These are phyloP conservation scores for Pitangus sulphuratus DNA, from an alignment of 2,797 vertebrate genomes.

Conservation along the genomic window DNA sequence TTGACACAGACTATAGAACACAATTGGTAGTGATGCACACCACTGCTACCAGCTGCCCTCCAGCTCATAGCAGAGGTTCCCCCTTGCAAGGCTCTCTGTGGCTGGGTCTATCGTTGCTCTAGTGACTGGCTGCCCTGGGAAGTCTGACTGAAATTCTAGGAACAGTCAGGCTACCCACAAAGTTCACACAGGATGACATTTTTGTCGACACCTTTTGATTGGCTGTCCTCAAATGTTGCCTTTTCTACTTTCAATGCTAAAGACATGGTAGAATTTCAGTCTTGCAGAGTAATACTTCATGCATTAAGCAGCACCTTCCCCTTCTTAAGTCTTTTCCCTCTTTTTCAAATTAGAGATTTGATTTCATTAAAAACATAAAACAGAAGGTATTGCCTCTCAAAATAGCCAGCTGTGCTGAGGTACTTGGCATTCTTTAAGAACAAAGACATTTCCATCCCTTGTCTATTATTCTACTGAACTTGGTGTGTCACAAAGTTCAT, in stretches of 20 bases:
- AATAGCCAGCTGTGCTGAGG: neutral
- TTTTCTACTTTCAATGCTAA: neutral
- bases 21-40: neutral
- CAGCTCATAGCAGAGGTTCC: neutral
- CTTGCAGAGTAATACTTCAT: neutral
- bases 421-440: neutral
- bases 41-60: neutral
- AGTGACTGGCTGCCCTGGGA: neutral
- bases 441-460: neutral
- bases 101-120: neutral
- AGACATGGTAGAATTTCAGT: neutral
- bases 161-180: neutral
- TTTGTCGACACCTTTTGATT: neutral
- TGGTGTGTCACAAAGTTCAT: neutral
- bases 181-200: neutral
- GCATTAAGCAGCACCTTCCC: neutral
- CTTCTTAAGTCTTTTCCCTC: neutral
- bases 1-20: neutral
- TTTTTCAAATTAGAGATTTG: neutral
- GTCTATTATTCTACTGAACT: neutral
- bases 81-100: neutral
- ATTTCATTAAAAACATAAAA: neutral
- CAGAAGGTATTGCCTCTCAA: neutral
- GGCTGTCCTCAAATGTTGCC: neutral
- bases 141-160: neutral